Conservation (phyloP, 2,888 invertebrate genomes). For the Perizoma flavofasciatum region DNA sequence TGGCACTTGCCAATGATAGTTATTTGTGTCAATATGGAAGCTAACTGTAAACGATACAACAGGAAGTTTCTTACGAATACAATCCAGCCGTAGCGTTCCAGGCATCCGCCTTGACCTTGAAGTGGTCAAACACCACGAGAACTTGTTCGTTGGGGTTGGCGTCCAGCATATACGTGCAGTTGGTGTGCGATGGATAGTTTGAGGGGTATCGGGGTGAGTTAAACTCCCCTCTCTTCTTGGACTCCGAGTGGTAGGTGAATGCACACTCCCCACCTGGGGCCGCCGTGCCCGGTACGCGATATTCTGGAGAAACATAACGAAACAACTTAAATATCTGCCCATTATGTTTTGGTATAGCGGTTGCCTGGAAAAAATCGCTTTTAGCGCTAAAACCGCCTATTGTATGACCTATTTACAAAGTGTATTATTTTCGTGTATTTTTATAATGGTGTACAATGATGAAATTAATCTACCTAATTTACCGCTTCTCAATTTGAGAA, state of each 20-base stretch:
- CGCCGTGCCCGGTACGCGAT: slow-evolving; percentile 96
- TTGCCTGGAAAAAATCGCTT: no score
- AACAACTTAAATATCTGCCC: not conserved
- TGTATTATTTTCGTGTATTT: no score
- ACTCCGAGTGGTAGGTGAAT: slow-evolving; percentile 95
- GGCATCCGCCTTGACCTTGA: slow-evolving; percentile 93
- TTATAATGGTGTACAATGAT: no score
- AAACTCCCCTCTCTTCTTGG: slow-evolving; percentile 94
- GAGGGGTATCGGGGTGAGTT: slow-evolving; percentile 98
- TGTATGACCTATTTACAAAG: no score
- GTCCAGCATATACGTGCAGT: slow-evolving; percentile 96
- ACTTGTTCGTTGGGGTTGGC: slow-evolving; percentile 95
- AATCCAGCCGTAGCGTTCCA: slow-evolving; percentile 88
- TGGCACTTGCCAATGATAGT: no score
- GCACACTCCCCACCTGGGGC: slow-evolving; percentile 96
- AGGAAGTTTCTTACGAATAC: slow-evolving; percentile 63
- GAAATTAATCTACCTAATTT: no score
- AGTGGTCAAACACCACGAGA: slow-evolving; percentile 95
- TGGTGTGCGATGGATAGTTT: slow-evolving; percentile 97
- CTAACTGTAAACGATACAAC: not conserved
- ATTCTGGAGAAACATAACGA: slow-evolving; percentile 84
- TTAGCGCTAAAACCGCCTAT: no score
- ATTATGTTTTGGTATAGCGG: no score
- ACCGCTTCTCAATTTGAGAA: no score
- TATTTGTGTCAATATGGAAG: no score